Conservation (phyloP, 2,888 invertebrate genomes). For the Agrochola lota region DNA sequence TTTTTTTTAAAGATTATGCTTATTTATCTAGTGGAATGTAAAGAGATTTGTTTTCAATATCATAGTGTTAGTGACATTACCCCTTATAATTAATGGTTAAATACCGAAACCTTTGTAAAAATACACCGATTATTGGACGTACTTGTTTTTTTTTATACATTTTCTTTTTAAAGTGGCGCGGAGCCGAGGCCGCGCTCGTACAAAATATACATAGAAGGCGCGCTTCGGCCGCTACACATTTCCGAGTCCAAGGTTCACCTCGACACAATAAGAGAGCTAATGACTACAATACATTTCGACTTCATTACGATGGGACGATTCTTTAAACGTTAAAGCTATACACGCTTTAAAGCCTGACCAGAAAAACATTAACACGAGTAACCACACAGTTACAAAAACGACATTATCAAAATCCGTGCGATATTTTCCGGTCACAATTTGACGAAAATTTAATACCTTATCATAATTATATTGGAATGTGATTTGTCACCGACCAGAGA, state of each 20-base stretch:
- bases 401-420: conserved; percentile 55
- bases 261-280: conserved; percentile 80
- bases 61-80: conserved; percentile 84
- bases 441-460: conserved; percentile 68
- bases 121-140: conserved; percentile 80
- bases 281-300: conserved; percentile 83
- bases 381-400: conserved; percentile 51
- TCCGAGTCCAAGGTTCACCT: conserved; percentile 62
- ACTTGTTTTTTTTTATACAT: conserved; percentile 64
- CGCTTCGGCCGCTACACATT: conserved; percentile 18
- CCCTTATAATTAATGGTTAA: conserved; percentile 87
- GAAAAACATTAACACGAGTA: conserved; percentile 63
- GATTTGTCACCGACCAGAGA: conserved; percentile 46
- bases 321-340: conserved; percentile 84
- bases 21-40: conserved; percentile 87
- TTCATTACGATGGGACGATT: conserved; percentile 86
- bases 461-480: conserved; percentile 68
- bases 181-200: conserved; percentile 38
- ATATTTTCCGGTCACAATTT: conserved; percentile 64
- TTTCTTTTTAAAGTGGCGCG: conserved; percentile 53
- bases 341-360: conserved; percentile 69
- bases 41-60: conserved; percentile 72
- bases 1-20: conserved; percentile 78
- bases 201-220: conserved; percentile 54
- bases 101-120: conserved; percentile 86